Base-by-base conservation (phyloP, 2,113 vertebrate genomes). In the Empidonax traillii region DNA sequence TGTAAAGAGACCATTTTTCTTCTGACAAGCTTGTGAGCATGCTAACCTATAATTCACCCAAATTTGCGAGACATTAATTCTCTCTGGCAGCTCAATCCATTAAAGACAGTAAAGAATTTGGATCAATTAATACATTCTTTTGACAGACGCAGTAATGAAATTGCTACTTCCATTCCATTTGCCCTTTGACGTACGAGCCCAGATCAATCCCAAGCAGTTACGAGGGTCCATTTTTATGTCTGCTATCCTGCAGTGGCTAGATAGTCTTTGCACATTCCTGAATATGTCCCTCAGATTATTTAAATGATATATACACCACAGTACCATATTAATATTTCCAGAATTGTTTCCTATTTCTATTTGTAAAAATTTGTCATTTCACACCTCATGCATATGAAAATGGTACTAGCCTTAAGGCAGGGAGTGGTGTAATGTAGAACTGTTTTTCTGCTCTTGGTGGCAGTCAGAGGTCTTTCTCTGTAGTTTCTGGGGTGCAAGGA, bases 101-200 rank as follows among this genome's bases (percentile, higher is more conserved):
- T 97, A 92, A 85, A 94, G 93, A 94, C n/a, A 78, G 93, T 79
- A 89, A 89, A 91, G 91, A 94, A 94, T 92, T 92, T 92, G 77
- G 84, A 96, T 96, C 95, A 97, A 97, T 97, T 97, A 94, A 95
- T 94, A 94, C 89, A 72, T 94, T 94, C 24, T 85, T 94, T 78
- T 96, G 93, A 97, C 95, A 96, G 93, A 94, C 0, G 1, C 66
- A 56, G 86, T 89, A 94, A 94, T 96, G 87, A 97, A 96, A 95
- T 95, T 91, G 80, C 89, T 92, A 37, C 80, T 95, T 97, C 61
- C 66, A 92, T 96, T 92, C 87, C 53, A 31, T 72, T 72, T 94
- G 94, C 69, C 91, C 89, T 95, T 95, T 94, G 91, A 96, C 3
- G 11, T 89, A 78, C 0, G 1, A 91, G 81, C 69, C 69, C 74